A percentile compares a stretch with the other conserved stretches of the same genome.
Evolutionary conservation across 2,888 invertebrate species (phyloP).

Genomic region (Metacarcinus magister): DNA sequence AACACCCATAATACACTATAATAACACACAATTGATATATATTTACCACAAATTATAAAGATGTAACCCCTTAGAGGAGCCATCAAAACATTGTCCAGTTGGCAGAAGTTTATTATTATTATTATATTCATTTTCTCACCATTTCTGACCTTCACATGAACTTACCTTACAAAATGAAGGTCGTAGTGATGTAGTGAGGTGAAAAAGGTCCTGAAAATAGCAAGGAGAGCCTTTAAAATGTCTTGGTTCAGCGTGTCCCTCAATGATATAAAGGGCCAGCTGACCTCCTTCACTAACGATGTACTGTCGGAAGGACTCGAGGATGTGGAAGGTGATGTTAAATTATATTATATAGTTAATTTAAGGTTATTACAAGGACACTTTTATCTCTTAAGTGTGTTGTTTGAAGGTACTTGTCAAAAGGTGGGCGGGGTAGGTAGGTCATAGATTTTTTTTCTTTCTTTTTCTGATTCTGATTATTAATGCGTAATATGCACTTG

Average conservation of each 20-base stretch:
- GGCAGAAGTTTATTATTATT: slow-evolving; percentile 65
- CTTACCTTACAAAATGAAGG: not conserved
- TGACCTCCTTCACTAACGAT: slow-evolving; percentile 72
- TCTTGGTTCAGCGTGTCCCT: slow-evolving; percentile 80
- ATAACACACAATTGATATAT: not conserved
- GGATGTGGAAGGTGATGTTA: slow-evolving; percentile 67
- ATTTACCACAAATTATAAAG: not conserved
- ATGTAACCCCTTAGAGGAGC: not conserved
- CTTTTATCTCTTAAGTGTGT: not conserved
- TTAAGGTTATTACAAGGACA: not conserved
- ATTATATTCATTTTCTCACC: not conserved
- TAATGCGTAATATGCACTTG: too few species aligned
- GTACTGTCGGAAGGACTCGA: slow-evolving; percentile 78
- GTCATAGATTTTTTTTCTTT: too few species aligned
- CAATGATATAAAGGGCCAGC: slow-evolving; percentile 75
- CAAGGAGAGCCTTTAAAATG: slow-evolving; percentile 46
- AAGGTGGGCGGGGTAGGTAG: too few species aligned
- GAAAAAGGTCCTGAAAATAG: not conserved
- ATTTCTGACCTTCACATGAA: not conserved
- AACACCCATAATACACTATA: not conserved
- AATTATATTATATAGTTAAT: too few species aligned
- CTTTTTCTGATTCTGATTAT: too few species aligned
- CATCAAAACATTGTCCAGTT: slow-evolving; percentile 81
- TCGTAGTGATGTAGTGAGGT: not conserved
- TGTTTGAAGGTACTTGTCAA: too few species aligned